Percentiles rank a stretch among this genome's conserved stretches.
Conservation (phyloP, 2,797 vertebrate species). For the Petrocephalus schoutedeni region DNA sequence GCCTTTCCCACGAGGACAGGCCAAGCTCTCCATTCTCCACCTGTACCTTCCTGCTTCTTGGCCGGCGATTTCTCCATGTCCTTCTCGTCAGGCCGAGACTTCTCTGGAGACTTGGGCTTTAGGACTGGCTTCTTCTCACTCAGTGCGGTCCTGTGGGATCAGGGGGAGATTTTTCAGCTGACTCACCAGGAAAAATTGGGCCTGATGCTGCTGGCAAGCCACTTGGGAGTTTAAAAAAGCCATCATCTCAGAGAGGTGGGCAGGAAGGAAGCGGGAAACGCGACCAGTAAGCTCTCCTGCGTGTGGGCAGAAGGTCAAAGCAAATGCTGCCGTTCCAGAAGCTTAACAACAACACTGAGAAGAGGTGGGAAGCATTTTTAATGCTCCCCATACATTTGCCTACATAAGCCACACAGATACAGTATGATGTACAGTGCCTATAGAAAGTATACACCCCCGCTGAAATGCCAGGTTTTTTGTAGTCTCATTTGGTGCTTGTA, state of each 20-base stretch:
- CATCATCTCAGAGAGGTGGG: not conserved
- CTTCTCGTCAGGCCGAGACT: constrained; percentile 89
- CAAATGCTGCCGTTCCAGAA: not conserved
- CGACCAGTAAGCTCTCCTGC: not conserved
- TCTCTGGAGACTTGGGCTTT: constrained; percentile 94
- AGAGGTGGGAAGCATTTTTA: not conserved
- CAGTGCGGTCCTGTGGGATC: constrained; percentile 76
- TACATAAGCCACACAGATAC: not conserved
- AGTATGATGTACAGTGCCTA: not conserved
- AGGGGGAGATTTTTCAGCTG: not conserved
- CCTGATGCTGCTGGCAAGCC: not conserved
- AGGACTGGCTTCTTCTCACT: constrained; percentile 93
- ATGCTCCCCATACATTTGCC: not conserved
- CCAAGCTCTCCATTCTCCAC: not conserved
- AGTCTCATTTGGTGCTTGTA: too few relatives aligned
- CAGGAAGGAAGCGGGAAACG: not conserved
- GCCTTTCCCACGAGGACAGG: not conserved
- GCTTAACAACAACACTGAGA: not conserved
- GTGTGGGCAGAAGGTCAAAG: not conserved
- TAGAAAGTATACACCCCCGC: too few relatives aligned
- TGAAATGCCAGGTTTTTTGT: too few relatives aligned
- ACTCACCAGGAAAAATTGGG: not conserved
- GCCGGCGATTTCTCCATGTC: constrained; percentile 91
- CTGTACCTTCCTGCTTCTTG: constrained; percentile 87
- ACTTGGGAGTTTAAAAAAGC: not conserved